Percentiles rank a stretch among this genome's conserved stretches.
These are phyloP conservation scores for Beaufortia kweichowensis DNA, from an alignment of 2,113 vertebrate genomes.

Conservation along the genomic window DNA sequence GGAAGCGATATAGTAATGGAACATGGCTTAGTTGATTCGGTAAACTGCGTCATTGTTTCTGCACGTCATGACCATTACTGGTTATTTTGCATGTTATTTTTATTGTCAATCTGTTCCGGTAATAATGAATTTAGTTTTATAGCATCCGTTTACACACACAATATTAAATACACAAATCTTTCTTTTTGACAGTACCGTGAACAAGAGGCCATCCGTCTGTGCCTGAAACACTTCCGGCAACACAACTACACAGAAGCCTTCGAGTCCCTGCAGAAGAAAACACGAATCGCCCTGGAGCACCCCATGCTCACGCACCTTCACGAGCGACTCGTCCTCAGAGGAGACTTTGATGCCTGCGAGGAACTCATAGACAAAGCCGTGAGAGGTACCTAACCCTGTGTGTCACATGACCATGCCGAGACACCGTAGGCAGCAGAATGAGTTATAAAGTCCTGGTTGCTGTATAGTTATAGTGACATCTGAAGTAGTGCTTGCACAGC, in stretches of 20 bases:
- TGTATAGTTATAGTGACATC: no score
- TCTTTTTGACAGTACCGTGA: constrained; percentile 91
- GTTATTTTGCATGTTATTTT: not conserved
- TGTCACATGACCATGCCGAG: not conserved
- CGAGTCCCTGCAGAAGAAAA: constrained; percentile 99
- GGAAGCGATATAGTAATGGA: not conserved
- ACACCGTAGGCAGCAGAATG: not conserved
- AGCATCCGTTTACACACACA: not conserved
- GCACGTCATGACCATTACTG: not conserved
- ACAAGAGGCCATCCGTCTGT: constrained; percentile 99
- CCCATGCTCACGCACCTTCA: constrained; percentile 97
- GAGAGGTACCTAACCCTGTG: constrained; percentile 75
- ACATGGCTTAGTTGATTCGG: not conserved
- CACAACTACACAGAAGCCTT: constrained; percentile 99
- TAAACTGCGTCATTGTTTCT: not conserved
- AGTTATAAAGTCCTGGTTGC: not conserved
- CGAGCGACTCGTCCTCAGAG: constrained; percentile 90
- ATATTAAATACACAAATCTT: constrained; percentile 54
- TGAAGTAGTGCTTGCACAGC: no score
- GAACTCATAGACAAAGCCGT: constrained; percentile 98
- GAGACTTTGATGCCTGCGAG: constrained; percentile 96
- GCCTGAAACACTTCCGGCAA: constrained; percentile 97
- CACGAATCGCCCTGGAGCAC: constrained; percentile 93
- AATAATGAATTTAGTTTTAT: constrained; percentile 8
- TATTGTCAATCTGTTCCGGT: not conserved